Evolutionary conservation across 2,113 vertebrate species (phyloP).

Genomic region (Rhinoderma darwinii): DNA sequence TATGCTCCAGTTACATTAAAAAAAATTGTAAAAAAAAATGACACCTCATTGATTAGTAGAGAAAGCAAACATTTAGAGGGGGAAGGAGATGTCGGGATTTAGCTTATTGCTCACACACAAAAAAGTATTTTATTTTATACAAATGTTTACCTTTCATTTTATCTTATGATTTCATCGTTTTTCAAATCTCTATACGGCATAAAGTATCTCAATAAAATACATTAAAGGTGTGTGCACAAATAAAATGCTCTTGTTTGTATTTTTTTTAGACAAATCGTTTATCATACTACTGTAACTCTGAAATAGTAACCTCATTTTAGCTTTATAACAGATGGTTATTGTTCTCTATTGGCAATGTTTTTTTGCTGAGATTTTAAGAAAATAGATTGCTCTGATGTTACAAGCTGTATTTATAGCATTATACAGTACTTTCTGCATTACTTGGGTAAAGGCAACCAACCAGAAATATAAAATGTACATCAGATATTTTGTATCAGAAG

Average conservation of each 20-base stretch:
- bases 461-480: conserved; percentile 74
- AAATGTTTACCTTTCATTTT: no score
- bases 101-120: no score
- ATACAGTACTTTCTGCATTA: conserved; percentile 59
- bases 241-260: conserved; percentile 20
- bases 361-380: conserved; percentile 52
- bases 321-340: conserved; percentile 41
- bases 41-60: no score
- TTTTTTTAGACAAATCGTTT: background rate
- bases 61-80: no score
- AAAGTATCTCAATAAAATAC: background rate
- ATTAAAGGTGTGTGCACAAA: background rate
- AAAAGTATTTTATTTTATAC: no score
- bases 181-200: background rate
- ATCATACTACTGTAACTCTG: conserved; percentile 11
- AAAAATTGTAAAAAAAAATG: no score
- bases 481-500: conserved; percentile 71
- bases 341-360: conserved; percentile 29
- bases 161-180: background rate
- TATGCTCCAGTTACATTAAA: no score
- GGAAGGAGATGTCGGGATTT: no score
- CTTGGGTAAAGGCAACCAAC: conserved; percentile 65
- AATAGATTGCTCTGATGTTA: conserved; percentile 37
- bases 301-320: conserved; percentile 34
- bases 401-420: conserved; percentile 22